Base-by-base conservation (phyloP, 2,888 invertebrate species). In the Entomobrya proxima region DNA sequence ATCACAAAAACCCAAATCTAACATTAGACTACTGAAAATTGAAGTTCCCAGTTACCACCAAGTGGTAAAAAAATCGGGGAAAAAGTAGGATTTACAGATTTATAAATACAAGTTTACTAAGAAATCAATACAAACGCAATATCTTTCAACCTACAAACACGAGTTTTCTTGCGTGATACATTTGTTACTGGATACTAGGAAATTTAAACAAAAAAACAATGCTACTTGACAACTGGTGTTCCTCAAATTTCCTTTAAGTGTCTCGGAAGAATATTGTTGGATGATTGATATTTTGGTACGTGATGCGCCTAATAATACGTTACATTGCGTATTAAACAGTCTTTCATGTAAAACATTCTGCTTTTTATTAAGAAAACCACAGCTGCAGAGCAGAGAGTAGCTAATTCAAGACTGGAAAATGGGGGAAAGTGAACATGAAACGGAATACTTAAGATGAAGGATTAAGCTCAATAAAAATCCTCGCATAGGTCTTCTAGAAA, bases 211-310 rank as follows among this genome's bases (percentile, higher is more conserved):
- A 24, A 64, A 18, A 7, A 35, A 35, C 21, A 13, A 52, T 5
- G n/a, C 7, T 78, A 27, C 47, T 64, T 78, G 78, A 64, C 64
- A 78, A 78, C 64, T 78, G 78, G 24, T 76, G 75, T 32, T 35
- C 2, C 24, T n/a, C n/a, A n/a, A n/a, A n/a, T n/a, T 24, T 58
- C 32, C 32, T 44, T 44, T 44, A 4, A n/a, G n/a, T 74, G 37
- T 37, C 35, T 27, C 24, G 52, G 21, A 67, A 11, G 37, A 35
- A 37, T n/a, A 4, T 67, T 15, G 24, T 9, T 5, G 69, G 40
- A 13, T 40, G 37, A 69, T 40, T 40, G 72, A 47, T 72, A 30
- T 24, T 27, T 27, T 24, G 50, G 40, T 50, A 74, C 50, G 7
- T 52, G 18, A 74, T 47, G 6, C 30, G 24, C 69, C 40, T 61